phyloP scores from a whole-genome alignment of 2,888 invertebrate genomes.

The Sclerodermus sp. region DNA sequence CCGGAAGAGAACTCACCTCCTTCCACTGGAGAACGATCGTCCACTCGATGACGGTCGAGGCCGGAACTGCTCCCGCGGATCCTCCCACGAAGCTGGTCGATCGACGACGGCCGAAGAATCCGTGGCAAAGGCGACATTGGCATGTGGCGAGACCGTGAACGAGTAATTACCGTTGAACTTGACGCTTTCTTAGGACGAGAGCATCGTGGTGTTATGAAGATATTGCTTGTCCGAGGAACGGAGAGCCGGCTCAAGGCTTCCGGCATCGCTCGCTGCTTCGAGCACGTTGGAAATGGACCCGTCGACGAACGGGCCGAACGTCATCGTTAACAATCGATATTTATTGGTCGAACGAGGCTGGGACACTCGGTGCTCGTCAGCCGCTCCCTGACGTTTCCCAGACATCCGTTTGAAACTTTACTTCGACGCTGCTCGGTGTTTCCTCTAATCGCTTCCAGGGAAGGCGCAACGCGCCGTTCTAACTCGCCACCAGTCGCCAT shows the following conservation, averaged over 20 bases:
- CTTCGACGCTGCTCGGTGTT: slow-evolving; percentile 7
- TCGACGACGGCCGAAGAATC: too few relatives aligned
- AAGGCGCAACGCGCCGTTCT: slow-evolving; percentile 2
- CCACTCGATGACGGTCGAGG: too few relatives aligned
- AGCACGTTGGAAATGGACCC: slow-evolving; percentile 14
- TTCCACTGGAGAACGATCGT: too few relatives aligned
- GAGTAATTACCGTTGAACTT: background rate
- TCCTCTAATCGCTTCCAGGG: slow-evolving; percentile 14
- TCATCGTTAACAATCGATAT: slow-evolving; percentile 21
- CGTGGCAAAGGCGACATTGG: too few relatives aligned
- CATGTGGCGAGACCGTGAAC: too few relatives aligned
- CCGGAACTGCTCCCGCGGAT: too few relatives aligned
- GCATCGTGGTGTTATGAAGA: slow-evolving; percentile 4
- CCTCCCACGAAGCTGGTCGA: too few relatives aligned
- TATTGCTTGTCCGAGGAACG: background rate
- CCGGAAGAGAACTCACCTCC: too few relatives aligned
- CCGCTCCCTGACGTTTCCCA: slow-evolving; percentile 10
- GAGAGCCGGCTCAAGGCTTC: background rate
- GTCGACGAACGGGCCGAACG: slow-evolving; percentile 10
- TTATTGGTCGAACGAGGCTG: slow-evolving; percentile 10
- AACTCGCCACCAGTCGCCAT: too few relatives aligned
- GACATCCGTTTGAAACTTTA: slow-evolving; percentile 14
- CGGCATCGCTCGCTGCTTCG: background rate
- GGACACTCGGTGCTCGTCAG: too few relatives aligned
- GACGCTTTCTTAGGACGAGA: too few relatives aligned